Base-by-base conservation (phyloP, 92 coral and sea anemone species). In the Porites evermanni region DNA sequence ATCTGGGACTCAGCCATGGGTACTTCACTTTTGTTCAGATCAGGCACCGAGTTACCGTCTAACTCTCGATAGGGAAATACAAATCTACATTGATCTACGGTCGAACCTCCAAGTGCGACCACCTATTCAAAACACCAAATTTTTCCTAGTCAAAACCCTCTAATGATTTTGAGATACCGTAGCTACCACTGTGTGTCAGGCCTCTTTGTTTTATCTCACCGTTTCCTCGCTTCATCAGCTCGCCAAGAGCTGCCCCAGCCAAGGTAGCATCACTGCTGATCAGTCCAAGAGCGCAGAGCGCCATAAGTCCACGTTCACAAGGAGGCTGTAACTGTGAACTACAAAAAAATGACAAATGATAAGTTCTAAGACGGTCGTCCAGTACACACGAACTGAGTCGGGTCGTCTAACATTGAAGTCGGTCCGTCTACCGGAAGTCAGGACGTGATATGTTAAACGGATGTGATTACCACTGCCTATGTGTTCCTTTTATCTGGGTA, bases 231-330 rank as follows among this genome's bases (percentile, higher is more conserved):
- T 95, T 96, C 74, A 96, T 83, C 64, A 96, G 86, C 77, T 96
- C 99, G 19, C 94, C 87, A 50, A 96, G 85, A 10, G 99, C 99
- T 14, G 99, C 99, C 2, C 98, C 98, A 63, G 99, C 99, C 65
- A 96, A 79, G n/a, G 99, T 85, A 76, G 92, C 74, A 69, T 96
- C 98, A 20, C 92, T 83, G 66, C 79, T 93, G 72, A 93, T 94
- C 91, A 96, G 77, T 11, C 99, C 99, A 53, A 96, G 93, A 56
- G 98, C 95, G 79, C 99, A 93, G 61, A 96, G 92, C 13, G 98
- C 99, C 92, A 96, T 89, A 11, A 96, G 91, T 7, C 99, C 99
- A 47, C 82, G 94, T 14, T 93, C 93, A 84, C 99, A 94, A 1
- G 99, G 94, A 6, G 94, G 90, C 16, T 53, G 84, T 44, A 95